Evolutionary conservation across 2,797 vertebrate species (phyloP).

Genomic region (Epinephelus awoara): DNA sequence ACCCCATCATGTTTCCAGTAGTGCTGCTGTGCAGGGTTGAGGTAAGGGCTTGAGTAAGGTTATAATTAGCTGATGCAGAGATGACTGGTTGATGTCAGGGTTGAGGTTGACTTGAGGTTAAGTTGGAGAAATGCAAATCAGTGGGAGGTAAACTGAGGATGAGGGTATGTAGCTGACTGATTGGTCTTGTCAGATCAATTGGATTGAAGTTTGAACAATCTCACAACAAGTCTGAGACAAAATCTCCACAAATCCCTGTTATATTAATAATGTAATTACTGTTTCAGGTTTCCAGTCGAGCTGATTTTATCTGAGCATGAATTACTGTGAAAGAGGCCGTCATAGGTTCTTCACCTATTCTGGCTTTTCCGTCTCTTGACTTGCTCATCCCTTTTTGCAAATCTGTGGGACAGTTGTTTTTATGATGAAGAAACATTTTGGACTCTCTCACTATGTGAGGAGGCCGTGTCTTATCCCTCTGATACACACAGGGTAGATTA

Average conservation of each 20-base stretch:
- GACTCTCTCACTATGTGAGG: constrained; percentile 48
- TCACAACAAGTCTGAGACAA: not conserved
- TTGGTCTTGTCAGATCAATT: not conserved
- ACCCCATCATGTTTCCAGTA: not conserved
- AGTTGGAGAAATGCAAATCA: not conserved
- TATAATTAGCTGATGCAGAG: constrained; percentile 6
- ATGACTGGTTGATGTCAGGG: not conserved
- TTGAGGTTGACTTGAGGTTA: not conserved
- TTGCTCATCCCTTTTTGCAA: not conserved
- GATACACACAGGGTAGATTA: constrained; percentile 80
- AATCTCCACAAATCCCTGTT: constrained; percentile 14
- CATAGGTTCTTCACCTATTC: not conserved
- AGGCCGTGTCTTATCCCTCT: constrained; percentile 70
- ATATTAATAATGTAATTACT: not conserved
- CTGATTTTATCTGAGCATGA: not conserved
- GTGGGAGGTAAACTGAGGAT: not conserved
- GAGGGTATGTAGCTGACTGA: not conserved
- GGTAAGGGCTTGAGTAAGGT: not conserved
- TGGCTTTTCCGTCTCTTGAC: not conserved
- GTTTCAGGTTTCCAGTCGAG: not conserved
- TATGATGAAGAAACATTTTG: constrained; percentile 38
- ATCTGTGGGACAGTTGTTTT: constrained; percentile 30
- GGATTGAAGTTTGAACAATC: constrained; percentile 1
- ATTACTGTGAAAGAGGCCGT: not conserved
- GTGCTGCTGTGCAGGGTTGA: not conserved